These are phyloP conservation scores for Microplitis demolitor DNA, from an alignment of 1,140 invertebrate genomes.

Conservation along the genomic window DNA sequence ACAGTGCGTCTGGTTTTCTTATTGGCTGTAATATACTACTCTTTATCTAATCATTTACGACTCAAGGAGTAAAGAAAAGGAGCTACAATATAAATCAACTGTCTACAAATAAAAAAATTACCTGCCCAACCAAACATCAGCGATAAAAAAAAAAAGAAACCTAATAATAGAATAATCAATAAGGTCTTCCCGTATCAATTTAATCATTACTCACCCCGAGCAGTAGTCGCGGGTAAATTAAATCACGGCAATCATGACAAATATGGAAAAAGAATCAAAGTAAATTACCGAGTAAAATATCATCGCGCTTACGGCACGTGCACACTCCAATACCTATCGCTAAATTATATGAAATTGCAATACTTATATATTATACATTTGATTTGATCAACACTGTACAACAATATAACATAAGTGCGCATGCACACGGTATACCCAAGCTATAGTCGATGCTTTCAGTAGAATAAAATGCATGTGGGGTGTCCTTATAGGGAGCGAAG, in stretches of 20 bases:
- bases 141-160: not conserved
- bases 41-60: constrained; percentile 13
- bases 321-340: no score
- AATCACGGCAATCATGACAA: no score
- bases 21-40: not conserved
- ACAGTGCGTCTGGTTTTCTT: not conserved
- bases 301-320: no score
- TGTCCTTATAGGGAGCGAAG: constrained; percentile 25
- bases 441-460: not conserved
- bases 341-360: not conserved
- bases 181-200: no score
- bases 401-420: no score
- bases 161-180: not conserved
- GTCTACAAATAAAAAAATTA: not conserved
- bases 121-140: no score
- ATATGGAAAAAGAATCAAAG: no score
- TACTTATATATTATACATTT: not conserved
- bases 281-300: no score
- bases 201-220: no score
- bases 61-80: not conserved
- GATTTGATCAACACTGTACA: not conserved
- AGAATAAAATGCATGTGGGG: constrained; percentile 24
- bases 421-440: no score
- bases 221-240: no score
- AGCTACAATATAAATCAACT: not conserved